Percentiles rank a stretch among this genome's conserved stretches.
These are phyloP conservation scores for Amblyopsis rosae DNA, from an alignment of 2,113 vertebrate species.

Conservation along the genomic window DNA sequence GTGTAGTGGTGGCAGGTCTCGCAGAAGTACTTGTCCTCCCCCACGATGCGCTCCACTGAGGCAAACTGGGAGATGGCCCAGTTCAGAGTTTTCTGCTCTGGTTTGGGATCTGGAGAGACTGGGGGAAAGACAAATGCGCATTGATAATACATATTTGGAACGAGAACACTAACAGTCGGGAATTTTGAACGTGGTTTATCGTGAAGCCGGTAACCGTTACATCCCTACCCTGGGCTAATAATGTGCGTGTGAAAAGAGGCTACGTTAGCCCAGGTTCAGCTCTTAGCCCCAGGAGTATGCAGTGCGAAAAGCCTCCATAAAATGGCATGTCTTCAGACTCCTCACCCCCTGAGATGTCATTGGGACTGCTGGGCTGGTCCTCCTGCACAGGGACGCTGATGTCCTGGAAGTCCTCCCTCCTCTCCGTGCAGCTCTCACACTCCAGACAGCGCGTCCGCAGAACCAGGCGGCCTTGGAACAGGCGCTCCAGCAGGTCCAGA, in stretches of 20 bases:
- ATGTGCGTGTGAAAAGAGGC: neutral
- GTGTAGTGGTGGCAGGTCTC: constrained; percentile 96
- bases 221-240: neutral
- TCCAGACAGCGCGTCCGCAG: constrained; percentile 94
- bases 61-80: constrained; percentile 98
- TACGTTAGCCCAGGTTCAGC: too few relatives aligned
- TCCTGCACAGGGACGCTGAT: constrained; percentile 97
- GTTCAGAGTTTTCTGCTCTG: constrained; percentile 89
- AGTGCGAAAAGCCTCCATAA: neutral
- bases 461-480: constrained; percentile 95
- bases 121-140: constrained; percentile 29
- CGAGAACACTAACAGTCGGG: too few relatives aligned
- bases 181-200: too few relatives aligned
- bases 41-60: constrained; percentile 95
- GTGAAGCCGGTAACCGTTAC: neutral
- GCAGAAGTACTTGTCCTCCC: constrained; percentile 98
- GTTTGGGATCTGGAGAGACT: constrained; percentile 98
- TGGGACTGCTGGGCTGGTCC: constrained; percentile 82
- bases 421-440: constrained; percentile 94
- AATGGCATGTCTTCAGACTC: too few relatives aligned
- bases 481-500: constrained; percentile 88
- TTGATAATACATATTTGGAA: too few relatives aligned
- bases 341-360: constrained; percentile 85
- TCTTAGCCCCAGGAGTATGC: too few relatives aligned
- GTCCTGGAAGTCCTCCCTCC: constrained; percentile 96